Percentiles rank a stretch among this genome's conserved stretches.
Evolutionary conservation across 2,888 invertebrate species (phyloP).

Genomic region (Tetropium fuscum): DNA sequence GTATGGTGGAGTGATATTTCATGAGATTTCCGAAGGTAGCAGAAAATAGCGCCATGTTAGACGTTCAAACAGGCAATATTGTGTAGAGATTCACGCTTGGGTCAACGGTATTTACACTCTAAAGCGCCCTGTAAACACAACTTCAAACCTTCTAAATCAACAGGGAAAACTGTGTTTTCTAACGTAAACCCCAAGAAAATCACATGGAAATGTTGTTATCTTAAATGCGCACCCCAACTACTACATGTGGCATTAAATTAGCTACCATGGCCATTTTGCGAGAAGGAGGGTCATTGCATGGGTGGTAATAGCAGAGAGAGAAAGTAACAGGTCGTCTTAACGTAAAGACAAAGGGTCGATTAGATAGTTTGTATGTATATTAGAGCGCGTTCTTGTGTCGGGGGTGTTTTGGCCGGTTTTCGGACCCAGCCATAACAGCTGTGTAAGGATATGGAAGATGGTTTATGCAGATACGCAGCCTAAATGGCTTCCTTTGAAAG

Average conservation of each 20-base stretch:
- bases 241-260: constrained; percentile 53
- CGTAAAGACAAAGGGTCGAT: constrained; percentile 62
- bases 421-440: constrained; percentile 59
- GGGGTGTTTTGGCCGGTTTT: constrained; percentile 51
- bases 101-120: too few species aligned
- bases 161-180: constrained; percentile 4
- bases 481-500: constrained; percentile 63
- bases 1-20: too few species aligned
- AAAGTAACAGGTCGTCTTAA: constrained; percentile 44
- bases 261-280: constrained; percentile 50
- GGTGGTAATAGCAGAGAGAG: constrained; percentile 29
- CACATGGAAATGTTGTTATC: constrained; percentile 29
- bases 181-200: constrained; percentile 19
- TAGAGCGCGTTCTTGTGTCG: constrained; percentile 41
- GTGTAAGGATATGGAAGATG: constrained; percentile 62
- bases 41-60: too few species aligned
- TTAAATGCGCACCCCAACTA: constrained; percentile 29
- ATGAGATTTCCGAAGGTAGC: too few species aligned
- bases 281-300: constrained; percentile 44
- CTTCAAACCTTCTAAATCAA: not conserved
- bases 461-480: constrained; percentile 63
- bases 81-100: too few species aligned
- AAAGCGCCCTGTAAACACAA: too few species aligned
- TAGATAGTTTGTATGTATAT: constrained; percentile 64
- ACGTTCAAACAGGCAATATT: too few species aligned